A percentile compares a stretch with the other conserved stretches of the same genome.
Conservation (phyloP, 2,113 vertebrate species). For the Loxodonta africana region DNA sequence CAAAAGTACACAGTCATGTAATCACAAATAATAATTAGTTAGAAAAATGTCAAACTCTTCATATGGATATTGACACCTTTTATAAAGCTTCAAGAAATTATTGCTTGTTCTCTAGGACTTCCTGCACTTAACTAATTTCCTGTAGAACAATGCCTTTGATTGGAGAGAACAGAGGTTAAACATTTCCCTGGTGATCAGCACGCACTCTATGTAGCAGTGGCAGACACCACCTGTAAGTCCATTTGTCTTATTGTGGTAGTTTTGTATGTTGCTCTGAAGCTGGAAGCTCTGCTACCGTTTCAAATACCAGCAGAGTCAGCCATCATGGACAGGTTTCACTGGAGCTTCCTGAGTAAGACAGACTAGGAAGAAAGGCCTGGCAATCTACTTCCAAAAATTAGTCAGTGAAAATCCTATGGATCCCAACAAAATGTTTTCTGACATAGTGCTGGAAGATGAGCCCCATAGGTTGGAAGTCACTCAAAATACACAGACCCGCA, state of each 20-base stretch:
- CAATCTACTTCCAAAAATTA: neutral
- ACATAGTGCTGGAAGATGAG: too few species aligned
- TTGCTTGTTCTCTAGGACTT: neutral
- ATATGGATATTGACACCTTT: neutral
- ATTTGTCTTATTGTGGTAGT: too few species aligned
- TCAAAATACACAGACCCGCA: neutral
- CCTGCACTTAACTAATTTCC: neutral
- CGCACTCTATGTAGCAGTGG: neutral
- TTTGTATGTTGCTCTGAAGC: too few species aligned
- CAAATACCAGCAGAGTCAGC: too few species aligned
- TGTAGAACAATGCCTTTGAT: neutral
- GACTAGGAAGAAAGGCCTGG: too few species aligned
- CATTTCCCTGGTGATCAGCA: neutral
- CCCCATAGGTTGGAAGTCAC: neutral
- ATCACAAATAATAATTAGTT: neutral
- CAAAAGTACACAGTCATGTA: neutral
- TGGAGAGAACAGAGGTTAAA: neutral
- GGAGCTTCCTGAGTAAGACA: too few species aligned
- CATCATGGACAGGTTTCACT: too few species aligned
- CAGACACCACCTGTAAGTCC: neutral
- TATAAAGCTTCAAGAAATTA: neutral
- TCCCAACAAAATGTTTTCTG: too few species aligned
- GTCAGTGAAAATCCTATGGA: too few species aligned
- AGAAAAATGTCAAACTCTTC: constrained; percentile 3
- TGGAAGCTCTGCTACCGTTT: too few species aligned